Conservation (phyloP, 2,888 invertebrate genomes). For the Opisthograptis luteolata region DNA sequence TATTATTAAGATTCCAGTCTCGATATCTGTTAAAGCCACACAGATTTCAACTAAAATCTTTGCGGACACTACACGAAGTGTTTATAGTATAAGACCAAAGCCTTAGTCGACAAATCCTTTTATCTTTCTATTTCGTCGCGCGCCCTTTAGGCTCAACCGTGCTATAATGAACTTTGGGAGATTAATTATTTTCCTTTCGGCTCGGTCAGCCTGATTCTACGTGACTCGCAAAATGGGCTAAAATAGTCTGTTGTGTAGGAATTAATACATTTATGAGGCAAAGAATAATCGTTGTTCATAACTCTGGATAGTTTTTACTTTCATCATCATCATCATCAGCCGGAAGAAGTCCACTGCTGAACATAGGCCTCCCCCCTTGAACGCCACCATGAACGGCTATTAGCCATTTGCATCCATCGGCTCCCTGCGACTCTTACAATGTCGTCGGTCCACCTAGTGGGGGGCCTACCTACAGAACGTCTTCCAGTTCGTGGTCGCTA, state of each 20-base stretch:
- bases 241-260: neutral
- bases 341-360: no score
- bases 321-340: neutral
- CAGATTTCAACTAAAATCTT: neutral
- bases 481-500: no score
- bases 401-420: no score
- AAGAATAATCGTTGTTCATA: neutral
- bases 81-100: constrained; percentile 23
- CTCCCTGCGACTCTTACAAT: no score
- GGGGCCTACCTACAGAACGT: no score
- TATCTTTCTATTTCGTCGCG: constrained; percentile 60
- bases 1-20: no score
- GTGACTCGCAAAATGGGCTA: constrained; percentile 18
- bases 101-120: constrained; percentile 40
- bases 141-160: constrained; percentile 52
- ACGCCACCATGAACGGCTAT: no score
- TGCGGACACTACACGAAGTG: constrained; percentile 8
- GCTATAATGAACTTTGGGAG: constrained; percentile 53
- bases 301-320: no score
- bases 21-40: no score
- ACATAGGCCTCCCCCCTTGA: no score
- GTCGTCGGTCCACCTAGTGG: no score
- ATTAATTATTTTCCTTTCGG: constrained; percentile 59
- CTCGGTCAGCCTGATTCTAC: constrained; percentile 36
- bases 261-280: neutral